phyloP scores from a whole-genome alignment of 2,888 invertebrate species.

The Lagria hirta region DNA sequence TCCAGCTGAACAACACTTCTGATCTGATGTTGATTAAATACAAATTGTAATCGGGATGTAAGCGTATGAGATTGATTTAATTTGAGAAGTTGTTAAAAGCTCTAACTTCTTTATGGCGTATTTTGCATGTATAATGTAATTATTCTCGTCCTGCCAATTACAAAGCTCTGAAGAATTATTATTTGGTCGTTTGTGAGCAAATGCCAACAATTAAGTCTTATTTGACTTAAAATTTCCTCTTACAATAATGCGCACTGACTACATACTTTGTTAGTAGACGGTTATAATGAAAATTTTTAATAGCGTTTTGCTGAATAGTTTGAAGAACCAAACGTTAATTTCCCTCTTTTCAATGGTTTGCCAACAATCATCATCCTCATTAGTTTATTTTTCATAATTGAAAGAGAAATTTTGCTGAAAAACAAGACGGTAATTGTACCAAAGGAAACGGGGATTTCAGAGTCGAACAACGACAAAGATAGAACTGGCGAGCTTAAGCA shows the following conservation, averaged over 20 bases:
- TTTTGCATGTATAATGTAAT: slow-evolving; percentile 28
- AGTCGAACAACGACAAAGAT: slow-evolving; percentile 19
- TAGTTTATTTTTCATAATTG: slow-evolving; percentile 21
- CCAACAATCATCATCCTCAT: slow-evolving; percentile 7
- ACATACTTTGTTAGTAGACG: too few relatives aligned
- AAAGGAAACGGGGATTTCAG: slow-evolving; percentile 18
- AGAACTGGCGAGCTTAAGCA: slow-evolving; percentile 29
- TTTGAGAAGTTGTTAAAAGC: slow-evolving; percentile 29
- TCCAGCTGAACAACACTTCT: too few relatives aligned
- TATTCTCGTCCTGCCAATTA: slow-evolving; percentile 11
- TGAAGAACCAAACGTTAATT: slow-evolving; percentile 6
- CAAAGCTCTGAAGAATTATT: slow-evolving; percentile 9
- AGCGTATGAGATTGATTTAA: slow-evolving; percentile 32
- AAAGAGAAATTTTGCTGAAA: slow-evolving; percentile 17
- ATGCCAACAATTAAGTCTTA: slow-evolving; percentile 8
- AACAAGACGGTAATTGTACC: slow-evolving; percentile 14
- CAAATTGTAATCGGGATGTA: slow-evolving; percentile 23
- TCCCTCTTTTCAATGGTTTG: slow-evolving; percentile 8
- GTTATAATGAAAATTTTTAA: too few relatives aligned
- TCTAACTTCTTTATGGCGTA: slow-evolving; percentile 23
- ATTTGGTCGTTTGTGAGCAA: slow-evolving; percentile 3
- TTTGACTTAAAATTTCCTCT: background rate
- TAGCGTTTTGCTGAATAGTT: slow-evolving; percentile 3
- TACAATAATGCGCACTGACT: too few relatives aligned
- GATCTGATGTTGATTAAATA: slow-evolving; percentile 12